Percentiles rank a stretch among this genome's conserved stretches.
phyloP scores from a whole-genome alignment of 2,888 invertebrate species.

The Tenthredo notha region DNA sequence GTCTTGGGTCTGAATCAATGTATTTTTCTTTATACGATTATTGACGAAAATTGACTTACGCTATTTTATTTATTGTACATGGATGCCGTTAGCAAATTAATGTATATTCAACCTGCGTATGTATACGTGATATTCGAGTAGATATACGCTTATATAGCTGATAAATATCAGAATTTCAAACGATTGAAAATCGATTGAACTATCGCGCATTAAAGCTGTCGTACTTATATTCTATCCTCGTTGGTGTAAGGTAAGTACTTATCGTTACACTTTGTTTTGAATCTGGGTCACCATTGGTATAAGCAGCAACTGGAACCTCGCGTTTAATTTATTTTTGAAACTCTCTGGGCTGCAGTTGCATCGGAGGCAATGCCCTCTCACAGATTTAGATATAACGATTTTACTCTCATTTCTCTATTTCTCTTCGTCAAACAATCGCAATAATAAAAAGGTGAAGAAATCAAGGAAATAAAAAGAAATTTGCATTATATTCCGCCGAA shows the following conservation, averaged over 20 bases:
- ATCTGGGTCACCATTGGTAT: conserved; percentile 22
- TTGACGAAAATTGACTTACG: neutral
- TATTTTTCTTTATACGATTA: neutral
- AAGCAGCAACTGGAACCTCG: conserved; percentile 12
- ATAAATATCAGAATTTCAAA: neutral
- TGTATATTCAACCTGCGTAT: neutral
- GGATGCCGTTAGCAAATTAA: neutral
- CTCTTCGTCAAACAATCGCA: neutral
- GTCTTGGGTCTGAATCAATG: neutral
- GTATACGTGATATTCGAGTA: neutral
- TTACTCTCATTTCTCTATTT: neutral
- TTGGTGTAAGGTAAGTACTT: neutral
- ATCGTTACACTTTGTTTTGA: neutral
- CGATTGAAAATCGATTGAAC: neutral
- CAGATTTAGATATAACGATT: conserved; percentile 11
- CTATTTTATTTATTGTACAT: neutral
- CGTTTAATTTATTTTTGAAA: conserved; percentile 43
- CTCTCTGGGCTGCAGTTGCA: conserved; percentile 28
- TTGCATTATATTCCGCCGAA: neutral
- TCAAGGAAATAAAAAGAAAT: too few relatives aligned
- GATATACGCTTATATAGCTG: neutral
- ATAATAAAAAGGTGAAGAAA: neutral
- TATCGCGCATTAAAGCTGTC: neutral
- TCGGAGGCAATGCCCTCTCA: conserved; percentile 30
- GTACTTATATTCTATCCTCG: neutral